These are phyloP conservation scores for Aporophyla lueneburgensis DNA, from an alignment of 2,888 invertebrate species.

Conservation along the genomic window DNA sequence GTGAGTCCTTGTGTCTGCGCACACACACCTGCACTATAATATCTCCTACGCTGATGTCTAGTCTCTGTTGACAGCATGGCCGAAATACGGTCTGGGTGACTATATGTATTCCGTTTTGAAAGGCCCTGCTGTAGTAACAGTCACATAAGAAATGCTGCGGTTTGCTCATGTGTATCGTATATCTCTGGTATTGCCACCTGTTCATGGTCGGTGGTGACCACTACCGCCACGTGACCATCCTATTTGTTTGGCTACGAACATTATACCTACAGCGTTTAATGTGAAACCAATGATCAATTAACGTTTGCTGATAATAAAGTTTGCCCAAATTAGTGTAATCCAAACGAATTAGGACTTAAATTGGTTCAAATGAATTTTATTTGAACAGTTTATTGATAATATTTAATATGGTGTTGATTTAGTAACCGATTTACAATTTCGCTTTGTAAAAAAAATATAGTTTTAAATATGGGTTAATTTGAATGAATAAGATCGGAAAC, in stretches of 20 bases:
- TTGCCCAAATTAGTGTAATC: conserved; percentile 3
- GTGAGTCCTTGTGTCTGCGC: no score
- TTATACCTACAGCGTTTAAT: background rate
- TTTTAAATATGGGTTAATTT: no score
- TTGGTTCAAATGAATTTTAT: conserved; percentile 22
- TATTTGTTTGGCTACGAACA: no score
- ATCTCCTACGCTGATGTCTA: no score
- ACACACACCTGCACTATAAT: no score
- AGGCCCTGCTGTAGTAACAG: no score
- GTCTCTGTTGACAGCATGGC: no score
- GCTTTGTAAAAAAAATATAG: background rate
- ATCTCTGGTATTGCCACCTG: background rate
- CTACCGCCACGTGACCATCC: no score
- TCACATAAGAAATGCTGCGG: no score
- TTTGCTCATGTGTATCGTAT: no score
- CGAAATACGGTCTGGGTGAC: no score
- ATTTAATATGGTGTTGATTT: background rate
- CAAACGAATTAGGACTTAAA: conserved; percentile 20
- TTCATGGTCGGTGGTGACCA: background rate
- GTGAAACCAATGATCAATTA: background rate
- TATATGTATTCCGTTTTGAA: no score
- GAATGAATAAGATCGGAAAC: background rate
- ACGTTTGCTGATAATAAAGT: background rate
- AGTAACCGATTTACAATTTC: background rate
- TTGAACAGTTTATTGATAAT: conserved; percentile 8